A percentile compares a stretch with the other conserved stretches of the same genome.
phyloP scores from a whole-genome alignment of 1,140 invertebrate species.

The Nomia melanderi region DNA sequence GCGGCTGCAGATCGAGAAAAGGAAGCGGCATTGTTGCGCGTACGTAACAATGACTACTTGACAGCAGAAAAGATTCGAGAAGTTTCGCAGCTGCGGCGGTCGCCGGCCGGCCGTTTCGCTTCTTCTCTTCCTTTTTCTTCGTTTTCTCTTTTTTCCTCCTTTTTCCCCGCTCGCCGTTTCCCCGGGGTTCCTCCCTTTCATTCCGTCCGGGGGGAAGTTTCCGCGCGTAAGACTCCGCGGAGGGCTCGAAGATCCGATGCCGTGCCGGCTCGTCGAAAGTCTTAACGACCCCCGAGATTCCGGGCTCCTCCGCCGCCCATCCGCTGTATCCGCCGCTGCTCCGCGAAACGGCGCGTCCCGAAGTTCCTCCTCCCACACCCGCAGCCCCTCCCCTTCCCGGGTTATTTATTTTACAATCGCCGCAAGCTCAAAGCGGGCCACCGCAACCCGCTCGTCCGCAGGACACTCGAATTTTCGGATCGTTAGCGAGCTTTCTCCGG shows the following conservation, averaged over 20 bases:
- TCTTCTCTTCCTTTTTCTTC: neutral
- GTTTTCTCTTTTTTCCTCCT: neutral
- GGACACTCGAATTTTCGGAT: neutral
- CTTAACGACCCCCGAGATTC: constrained; percentile 60
- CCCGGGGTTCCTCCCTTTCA: constrained; percentile 30
- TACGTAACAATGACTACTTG: constrained; percentile 60
- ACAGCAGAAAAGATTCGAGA: constrained; percentile 58
- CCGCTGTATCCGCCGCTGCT: constrained; percentile 22
- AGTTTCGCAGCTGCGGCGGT: constrained; percentile 55
- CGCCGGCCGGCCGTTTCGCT: neutral
- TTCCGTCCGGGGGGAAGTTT: constrained; percentile 32
- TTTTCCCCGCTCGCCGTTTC: neutral
- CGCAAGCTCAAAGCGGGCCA: neutral
- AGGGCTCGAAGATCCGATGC: constrained; percentile 36
- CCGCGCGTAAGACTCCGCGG: constrained; percentile 37
- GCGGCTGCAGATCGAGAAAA: constrained; percentile 26
- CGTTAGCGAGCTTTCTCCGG: neutral
- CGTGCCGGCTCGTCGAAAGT: constrained; percentile 57
- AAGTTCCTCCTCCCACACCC: too few relatives aligned
- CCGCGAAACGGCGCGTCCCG: too few relatives aligned
- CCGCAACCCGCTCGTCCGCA: neutral
- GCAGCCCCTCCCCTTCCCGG: neutral
- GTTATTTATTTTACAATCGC: constrained; percentile 29
- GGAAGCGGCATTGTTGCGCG: constrained; percentile 37
- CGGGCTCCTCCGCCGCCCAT: constrained; percentile 23